phyloP scores from a whole-genome alignment of 2,888 invertebrate species.

The Yponomeuta plumbellus region DNA sequence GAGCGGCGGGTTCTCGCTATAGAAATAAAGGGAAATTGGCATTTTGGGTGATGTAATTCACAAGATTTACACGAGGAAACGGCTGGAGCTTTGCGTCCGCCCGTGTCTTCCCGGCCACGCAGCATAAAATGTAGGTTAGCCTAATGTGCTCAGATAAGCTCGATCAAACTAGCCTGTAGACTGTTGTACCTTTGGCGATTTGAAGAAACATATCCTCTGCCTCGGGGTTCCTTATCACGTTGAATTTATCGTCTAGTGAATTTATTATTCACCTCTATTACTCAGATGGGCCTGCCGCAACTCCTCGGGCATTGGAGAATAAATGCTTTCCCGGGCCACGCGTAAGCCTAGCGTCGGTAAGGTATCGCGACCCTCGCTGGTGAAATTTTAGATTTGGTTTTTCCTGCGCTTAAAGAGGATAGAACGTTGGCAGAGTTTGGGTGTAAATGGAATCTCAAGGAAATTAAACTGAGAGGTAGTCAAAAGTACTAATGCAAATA shows the following conservation, averaged over 20 bases:
- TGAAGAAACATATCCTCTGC: not conserved
- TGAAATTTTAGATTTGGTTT: too few species aligned
- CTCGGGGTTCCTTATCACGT: not conserved
- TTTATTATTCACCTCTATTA: not conserved
- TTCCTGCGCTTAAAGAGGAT: too few species aligned
- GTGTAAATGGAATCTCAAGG: too few species aligned
- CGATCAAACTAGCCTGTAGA: not conserved
- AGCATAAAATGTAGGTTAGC: not conserved
- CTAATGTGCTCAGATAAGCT: not conserved
- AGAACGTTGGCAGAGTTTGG: too few species aligned
- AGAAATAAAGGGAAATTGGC: constrained; percentile 55
- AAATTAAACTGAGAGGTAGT: too few species aligned
- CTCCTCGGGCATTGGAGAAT: too few species aligned
- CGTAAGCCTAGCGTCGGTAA: too few species aligned
- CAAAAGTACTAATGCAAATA: too few species aligned
- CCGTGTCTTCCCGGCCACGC: not conserved
- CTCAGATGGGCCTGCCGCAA: not conserved
- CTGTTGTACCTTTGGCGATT: not conserved
- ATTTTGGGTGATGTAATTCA: constrained; percentile 47
- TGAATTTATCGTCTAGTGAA: not conserved
- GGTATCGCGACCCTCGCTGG: too few species aligned
- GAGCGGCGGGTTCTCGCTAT: constrained; percentile 46
- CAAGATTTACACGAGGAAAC: constrained; percentile 29
- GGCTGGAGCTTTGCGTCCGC: not conserved
- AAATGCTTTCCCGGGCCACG: too few species aligned